Evolutionary conservation across 2,888 invertebrate genomes (phyloP).

Genomic region (Cinara cedri): DNA sequence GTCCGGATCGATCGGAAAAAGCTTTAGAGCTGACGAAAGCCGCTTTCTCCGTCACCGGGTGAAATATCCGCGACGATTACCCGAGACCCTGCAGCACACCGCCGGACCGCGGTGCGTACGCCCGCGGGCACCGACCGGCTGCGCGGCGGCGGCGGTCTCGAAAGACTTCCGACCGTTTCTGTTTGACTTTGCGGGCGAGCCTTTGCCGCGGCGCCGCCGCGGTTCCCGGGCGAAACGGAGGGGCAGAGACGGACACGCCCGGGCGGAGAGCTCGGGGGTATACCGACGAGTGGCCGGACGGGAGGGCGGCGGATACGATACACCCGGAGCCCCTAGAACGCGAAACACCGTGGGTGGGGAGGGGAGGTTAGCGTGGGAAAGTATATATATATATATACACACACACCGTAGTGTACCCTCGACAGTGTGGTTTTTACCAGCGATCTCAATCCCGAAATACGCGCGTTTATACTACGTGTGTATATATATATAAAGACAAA

Average conservation of each 20-base stretch:
- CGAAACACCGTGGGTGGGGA: not conserved
- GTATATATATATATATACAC: too few relatives aligned
- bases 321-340: too few relatives aligned
- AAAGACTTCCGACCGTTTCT: slow-evolving; percentile 33
- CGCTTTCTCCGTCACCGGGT: slow-evolving; percentile 21
- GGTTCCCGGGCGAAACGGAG: too few relatives aligned
- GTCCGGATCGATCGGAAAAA: slow-evolving; percentile 50
- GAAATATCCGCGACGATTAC: slow-evolving; percentile 52
- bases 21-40: slow-evolving; percentile 54
- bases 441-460: slow-evolving; percentile 39
- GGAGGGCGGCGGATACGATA: too few relatives aligned
- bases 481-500: slow-evolving; percentile 30
- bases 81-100: not conserved
- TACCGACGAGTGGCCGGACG: not conserved
- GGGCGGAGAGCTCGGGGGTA: too few relatives aligned
- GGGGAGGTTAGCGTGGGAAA: not conserved
- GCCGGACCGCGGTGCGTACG: not conserved
- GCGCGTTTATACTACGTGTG: not conserved
- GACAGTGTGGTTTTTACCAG: slow-evolving; percentile 29
- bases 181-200: slow-evolving; percentile 10
- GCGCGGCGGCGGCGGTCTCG: not conserved
- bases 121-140: not conserved
- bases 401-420: too few relatives aligned
- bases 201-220: too few relatives aligned
- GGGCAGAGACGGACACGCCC: not conserved